Percentiles rank a stretch among this genome's conserved stretches.
Evolutionary conservation across 53 echinoderm and acorn worm species (phyloP).

Genomic region (Holothuria scabra): DNA sequence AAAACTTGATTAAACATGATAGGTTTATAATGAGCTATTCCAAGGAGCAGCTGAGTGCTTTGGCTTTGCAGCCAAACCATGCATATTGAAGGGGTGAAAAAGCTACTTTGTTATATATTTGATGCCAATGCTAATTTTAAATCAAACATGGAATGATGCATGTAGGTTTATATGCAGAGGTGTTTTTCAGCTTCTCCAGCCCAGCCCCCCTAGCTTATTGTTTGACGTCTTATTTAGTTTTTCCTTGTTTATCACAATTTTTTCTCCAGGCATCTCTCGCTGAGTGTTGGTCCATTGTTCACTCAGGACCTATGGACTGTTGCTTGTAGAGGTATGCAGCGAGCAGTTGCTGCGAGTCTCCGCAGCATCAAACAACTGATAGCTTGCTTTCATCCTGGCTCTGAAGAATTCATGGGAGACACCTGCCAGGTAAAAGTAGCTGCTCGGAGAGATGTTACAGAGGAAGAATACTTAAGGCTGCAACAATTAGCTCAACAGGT

Average conservation of each 20-base stretch:
- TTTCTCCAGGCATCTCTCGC: conserved; percentile 74
- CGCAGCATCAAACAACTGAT: conserved; percentile 87
- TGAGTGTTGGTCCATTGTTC: conserved; percentile 93
- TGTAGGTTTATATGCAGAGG: too few species aligned
- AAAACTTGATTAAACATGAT: too few species aligned
- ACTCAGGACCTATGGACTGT: conserved; percentile 99
- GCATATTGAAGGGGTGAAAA: too few species aligned
- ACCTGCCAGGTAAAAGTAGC: conserved; percentile 95
- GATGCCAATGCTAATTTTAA: too few species aligned
- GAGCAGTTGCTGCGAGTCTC: conserved; percentile 94
- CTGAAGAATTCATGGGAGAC: conserved; percentile 97
- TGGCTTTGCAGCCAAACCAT: too few species aligned
- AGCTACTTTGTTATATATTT: too few species aligned
- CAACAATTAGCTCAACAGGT: conserved; percentile 98
- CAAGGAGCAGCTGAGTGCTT: too few species aligned
- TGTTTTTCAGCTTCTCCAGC: too few species aligned
- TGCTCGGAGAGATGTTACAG: conserved; percentile 85
- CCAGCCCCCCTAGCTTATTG: too few species aligned
- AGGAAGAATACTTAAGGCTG: conserved; percentile 86
- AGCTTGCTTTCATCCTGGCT: conserved; percentile 96
- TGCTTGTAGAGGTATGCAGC: conserved; percentile 95
- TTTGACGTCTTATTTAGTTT: too few species aligned
- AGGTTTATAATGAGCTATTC: too few species aligned
- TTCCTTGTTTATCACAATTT: background rate
- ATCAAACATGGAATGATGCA: too few species aligned